Conservation (phyloP, 2,888 invertebrate species). For the Epinotia ramella region DNA sequence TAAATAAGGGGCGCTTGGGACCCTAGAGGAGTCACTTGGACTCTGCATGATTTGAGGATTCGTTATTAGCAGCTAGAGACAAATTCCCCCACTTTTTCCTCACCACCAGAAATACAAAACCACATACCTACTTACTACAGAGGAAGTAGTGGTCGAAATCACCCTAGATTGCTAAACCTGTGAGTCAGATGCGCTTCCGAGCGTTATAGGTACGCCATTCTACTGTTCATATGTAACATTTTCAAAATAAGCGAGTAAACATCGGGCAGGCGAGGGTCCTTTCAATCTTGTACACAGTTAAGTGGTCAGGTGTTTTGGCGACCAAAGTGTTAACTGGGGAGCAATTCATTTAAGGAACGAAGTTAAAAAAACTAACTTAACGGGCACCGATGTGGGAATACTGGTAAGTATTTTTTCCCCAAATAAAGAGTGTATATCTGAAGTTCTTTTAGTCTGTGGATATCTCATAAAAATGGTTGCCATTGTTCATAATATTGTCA, state of each 20-base stretch:
- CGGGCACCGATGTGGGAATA: not conserved
- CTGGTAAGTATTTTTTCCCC: not conserved
- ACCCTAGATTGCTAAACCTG: not conserved
- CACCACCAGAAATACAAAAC: not conserved
- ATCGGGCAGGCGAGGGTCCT: not conserved
- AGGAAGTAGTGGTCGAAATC: not conserved
- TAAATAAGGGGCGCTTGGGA: not conserved
- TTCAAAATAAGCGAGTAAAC: conserved; percentile 17
- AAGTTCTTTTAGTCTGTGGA: not conserved
- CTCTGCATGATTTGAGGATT: no score
- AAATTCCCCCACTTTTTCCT: not conserved
- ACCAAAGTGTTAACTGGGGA: not conserved
- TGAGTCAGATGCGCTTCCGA: conserved; percentile 2
- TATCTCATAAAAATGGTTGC: not conserved
- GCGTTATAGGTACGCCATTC: conserved; percentile 17
- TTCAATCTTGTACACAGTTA: not conserved
- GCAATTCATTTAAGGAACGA: not conserved
- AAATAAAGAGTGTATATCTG: not conserved
- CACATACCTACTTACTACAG: not conserved
- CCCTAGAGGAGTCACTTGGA: no score
- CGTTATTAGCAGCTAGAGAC: no score
- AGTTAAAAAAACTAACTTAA: not conserved
- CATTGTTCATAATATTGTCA: not conserved
- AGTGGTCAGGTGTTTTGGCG: conserved; percentile 7
- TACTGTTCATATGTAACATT: conserved; percentile 10